Evolutionary conservation across 2,888 invertebrate species (phyloP).

Genomic region (Hipparchia sbordonii): DNA sequence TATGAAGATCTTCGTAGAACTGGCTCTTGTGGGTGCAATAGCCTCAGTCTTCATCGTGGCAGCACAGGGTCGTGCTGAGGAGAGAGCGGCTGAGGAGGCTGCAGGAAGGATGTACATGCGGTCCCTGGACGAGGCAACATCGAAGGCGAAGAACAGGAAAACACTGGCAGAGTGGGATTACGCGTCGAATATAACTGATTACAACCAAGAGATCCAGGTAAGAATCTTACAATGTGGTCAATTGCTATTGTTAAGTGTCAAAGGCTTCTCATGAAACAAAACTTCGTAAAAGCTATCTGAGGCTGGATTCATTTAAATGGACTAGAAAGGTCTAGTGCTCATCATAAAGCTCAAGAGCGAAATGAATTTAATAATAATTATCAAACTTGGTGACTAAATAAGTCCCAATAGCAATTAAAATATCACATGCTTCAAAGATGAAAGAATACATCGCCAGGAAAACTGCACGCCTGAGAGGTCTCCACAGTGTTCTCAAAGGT

Average conservation of each 20-base stretch:
- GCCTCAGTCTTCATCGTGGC: slow-evolving; percentile 77
- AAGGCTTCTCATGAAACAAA: neutral
- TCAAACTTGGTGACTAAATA: no score
- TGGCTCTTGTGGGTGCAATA: slow-evolving; percentile 72
- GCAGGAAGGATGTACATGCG: slow-evolving; percentile 84
- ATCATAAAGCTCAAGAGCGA: no score
- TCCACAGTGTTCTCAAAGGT: no score
- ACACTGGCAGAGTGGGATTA: slow-evolving; percentile 88
- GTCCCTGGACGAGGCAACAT: slow-evolving; percentile 82
- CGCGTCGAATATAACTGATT: slow-evolving; percentile 87
- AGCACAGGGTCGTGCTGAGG: slow-evolving; percentile 72
- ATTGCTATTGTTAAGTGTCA: no score
- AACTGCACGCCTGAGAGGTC: no score
- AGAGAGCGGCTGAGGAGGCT: slow-evolving; percentile 79
- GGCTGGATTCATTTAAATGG: no score
- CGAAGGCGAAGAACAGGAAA: slow-evolving; percentile 80
- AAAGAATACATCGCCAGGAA: no score
- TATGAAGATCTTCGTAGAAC: slow-evolving; percentile 71
- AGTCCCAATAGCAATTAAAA: no score
- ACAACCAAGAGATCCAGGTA: slow-evolving; percentile 83
- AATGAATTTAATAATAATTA: no score
- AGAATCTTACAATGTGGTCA: slow-evolving; percentile 28
- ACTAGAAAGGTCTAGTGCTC: no score
- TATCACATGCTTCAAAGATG: no score
- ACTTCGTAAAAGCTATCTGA: neutral